Evolutionary conservation across 1,140 invertebrate species (phyloP).

Genomic region (Eurosta solidaginis): DNA sequence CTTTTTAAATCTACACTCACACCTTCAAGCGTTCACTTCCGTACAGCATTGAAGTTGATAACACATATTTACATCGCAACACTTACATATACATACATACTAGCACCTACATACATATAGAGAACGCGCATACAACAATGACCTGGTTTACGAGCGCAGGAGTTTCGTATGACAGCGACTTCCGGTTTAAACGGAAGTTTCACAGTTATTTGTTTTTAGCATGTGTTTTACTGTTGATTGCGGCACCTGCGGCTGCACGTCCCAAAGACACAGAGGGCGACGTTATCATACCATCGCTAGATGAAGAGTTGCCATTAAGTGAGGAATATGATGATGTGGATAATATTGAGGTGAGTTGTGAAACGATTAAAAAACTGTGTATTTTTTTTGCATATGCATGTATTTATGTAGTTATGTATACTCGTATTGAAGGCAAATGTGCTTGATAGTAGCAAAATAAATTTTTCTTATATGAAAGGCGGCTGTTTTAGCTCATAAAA

Average conservation of each 20-base stretch:
- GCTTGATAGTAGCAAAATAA: too few species aligned
- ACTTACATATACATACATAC: background rate
- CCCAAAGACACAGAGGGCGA: background rate
- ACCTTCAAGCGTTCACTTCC: background rate
- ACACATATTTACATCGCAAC: background rate
- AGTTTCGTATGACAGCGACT: constrained; percentile 9
- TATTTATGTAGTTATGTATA: too few species aligned
- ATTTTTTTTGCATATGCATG: too few species aligned
- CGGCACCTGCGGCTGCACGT: background rate
- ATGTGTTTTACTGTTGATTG: constrained; percentile 21
- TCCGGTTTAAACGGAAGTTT: constrained; percentile 33
- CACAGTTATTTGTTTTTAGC: constrained; percentile 31
- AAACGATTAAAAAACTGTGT: too few species aligned
- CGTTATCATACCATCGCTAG: background rate
- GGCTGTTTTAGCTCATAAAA: too few species aligned
- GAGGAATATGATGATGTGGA: constrained; percentile 38
- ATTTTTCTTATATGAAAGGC: too few species aligned
- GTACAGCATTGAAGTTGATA: background rate
- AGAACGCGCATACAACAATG: background rate
- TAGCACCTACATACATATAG: background rate
- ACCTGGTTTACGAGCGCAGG: constrained; percentile 5
- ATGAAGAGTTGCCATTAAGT: constrained; percentile 35
- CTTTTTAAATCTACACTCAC: background rate
- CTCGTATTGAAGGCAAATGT: too few species aligned
- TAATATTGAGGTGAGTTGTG: constrained; percentile 48